phyloP scores from a whole-genome alignment of 2,797 vertebrate genomes.

The Ctenosaura bakeri region DNA sequence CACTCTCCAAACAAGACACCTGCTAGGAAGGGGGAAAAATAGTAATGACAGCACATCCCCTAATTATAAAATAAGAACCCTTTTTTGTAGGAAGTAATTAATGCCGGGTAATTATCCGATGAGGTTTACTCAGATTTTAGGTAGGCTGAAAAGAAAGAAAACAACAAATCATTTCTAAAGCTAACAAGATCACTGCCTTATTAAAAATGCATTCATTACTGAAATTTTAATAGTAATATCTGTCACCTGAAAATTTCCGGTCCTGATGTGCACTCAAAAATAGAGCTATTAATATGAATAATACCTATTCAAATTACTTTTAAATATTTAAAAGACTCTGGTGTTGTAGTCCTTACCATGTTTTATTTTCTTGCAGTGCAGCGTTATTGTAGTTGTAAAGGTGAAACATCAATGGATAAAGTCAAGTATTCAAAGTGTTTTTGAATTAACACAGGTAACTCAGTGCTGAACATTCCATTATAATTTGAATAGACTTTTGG shows the following conservation, averaged over 20 bases:
- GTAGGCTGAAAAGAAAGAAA: constrained; percentile 39
- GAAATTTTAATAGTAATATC: constrained; percentile 55
- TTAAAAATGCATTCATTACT: constrained; percentile 64
- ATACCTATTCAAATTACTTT: constrained; percentile 48
- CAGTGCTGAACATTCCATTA: constrained; percentile 20
- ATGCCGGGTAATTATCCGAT: constrained; percentile 38
- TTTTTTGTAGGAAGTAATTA: constrained; percentile 42
- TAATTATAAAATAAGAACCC: constrained; percentile 29
- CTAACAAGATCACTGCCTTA: constrained; percentile 52
- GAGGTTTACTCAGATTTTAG: constrained; percentile 8
- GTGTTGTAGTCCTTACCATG: constrained; percentile 36
- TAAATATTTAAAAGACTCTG: constrained; percentile 61
- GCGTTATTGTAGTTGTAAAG: background rate
- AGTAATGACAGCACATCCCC: constrained; percentile 11
- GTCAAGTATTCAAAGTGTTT: constrained; percentile 6
- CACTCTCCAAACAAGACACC: constrained; percentile 11
- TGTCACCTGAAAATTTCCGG: constrained; percentile 43
- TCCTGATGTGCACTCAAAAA: constrained; percentile 53
- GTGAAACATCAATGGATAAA: constrained; percentile 16
- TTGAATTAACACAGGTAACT: constrained; percentile 15
- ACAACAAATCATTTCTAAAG: constrained; percentile 59
- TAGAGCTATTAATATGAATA: constrained; percentile 62
- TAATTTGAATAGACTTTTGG: background rate
- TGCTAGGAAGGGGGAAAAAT: background rate
- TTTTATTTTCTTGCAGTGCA: constrained; percentile 31